Evolutionary conservation across 2,888 invertebrate genomes (phyloP), one percentile per base, ranked within the genome.

Genomic region (Plagiodera versicolora): DNA sequence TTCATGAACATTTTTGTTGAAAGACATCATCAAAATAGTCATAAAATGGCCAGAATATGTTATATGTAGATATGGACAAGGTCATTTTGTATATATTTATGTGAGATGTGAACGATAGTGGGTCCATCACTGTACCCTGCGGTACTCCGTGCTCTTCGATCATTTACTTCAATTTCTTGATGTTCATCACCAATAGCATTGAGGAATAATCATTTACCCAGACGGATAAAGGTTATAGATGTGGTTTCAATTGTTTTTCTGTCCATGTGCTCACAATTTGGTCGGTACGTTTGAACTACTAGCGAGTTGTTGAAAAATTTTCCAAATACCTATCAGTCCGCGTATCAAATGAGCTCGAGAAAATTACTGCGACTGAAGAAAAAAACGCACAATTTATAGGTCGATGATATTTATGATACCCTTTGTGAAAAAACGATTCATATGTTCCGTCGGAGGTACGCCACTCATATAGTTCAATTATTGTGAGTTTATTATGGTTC

Each of bases 371-470:
- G 77, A 77, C 77, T 76, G 76, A 74, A 75, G 76, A 74, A 74
- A 76, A 77, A 78, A 77, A 77, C 72, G 65, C 63, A 73, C 74
- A 74, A 75, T 78, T 77, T 77, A 77, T 77, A 73, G 73, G 70
- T 70, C 73, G 72, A 76, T 75, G 74, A 77, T 77, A 76, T 77
- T 77, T 77, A 75, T 76, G 76, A 74, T 72, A 75, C 69, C 61
- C 67, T 62, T 56, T 53, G 61, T 60, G 61, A 66, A 66, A 67
- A 66, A 54, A 55, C 14, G 46, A 49, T 16, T 46, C 56, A 61
- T 63, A 60, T 62, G 61, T 60, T 57, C 64, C 67, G 64, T 52
- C 64, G 64, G 67, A 65, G 63, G 61, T 58, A 14, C 58, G 60
- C 59, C 64, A 63, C 60, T 67, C 64, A 67, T 70, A 70, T 63